Evolutionary conservation across 1,140 invertebrate species (phyloP).

Genomic region (Mizuhopecten yessoensis): DNA sequence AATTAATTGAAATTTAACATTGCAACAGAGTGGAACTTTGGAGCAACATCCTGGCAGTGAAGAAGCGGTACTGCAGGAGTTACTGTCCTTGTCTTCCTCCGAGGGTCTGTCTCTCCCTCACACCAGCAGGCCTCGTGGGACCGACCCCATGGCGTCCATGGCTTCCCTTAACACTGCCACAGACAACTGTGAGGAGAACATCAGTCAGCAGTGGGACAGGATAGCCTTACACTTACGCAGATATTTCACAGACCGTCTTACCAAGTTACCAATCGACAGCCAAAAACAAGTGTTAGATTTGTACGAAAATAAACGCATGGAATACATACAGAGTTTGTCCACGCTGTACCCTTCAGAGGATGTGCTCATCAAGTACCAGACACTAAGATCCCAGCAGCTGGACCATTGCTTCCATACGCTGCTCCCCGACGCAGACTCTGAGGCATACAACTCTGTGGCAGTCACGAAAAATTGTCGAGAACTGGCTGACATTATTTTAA

Average conservation of each 20-base stretch:
- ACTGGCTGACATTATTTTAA: constrained; percentile 74
- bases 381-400: constrained; percentile 74
- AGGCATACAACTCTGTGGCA: constrained; percentile 72
- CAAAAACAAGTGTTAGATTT: constrained; percentile 62
- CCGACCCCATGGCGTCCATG: constrained; percentile 69
- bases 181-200: constrained; percentile 73
- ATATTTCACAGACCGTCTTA: constrained; percentile 72
- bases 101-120: constrained; percentile 78
- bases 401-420: constrained; percentile 74
- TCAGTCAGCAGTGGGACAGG: constrained; percentile 72
- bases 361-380: constrained; percentile 69
- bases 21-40: constrained; percentile 56
- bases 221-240: constrained; percentile 62
- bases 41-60: constrained; percentile 78
- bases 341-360: constrained; percentile 74
- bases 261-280: constrained; percentile 69
- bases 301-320: constrained; percentile 67
- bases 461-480: constrained; percentile 75
- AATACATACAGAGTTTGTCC: constrained; percentile 77
- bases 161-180: constrained; percentile 76
- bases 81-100: constrained; percentile 74
- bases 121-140: constrained; percentile 55
- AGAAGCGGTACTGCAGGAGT: constrained; percentile 77
- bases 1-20: too few species aligned
- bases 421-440: constrained; percentile 71